Evolutionary conservation across 2,888 invertebrate genomes (phyloP).

Genomic region (Rugalucina vietnamica): DNA sequence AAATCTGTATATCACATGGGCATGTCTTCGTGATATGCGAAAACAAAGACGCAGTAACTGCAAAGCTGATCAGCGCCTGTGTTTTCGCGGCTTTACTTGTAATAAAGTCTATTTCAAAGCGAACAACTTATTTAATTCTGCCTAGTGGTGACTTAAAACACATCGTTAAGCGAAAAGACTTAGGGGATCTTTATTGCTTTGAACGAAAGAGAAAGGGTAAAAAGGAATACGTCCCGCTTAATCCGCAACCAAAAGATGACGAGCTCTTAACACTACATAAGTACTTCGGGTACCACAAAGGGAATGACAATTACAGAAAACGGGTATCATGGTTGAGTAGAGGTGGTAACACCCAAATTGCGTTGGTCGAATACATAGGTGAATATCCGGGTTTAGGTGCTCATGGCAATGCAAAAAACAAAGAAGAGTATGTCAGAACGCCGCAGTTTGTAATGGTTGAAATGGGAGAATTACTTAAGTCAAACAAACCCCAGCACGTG

Average conservation of each 20-base stretch:
- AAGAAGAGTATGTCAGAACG: conserved; percentile 10
- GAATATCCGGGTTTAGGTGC: conserved; percentile 25
- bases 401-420: not conserved
- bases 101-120: no score
- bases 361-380: conserved; percentile 29
- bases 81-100: no score
- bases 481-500: conserved; percentile 10
- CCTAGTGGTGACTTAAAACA: not conserved
- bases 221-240: conserved; percentile 3
- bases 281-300: not conserved
- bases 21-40: no score
- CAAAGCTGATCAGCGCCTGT: no score
- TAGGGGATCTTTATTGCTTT: not conserved
- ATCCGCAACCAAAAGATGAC: conserved; percentile 13
- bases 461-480: not conserved
- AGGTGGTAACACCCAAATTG: not conserved
- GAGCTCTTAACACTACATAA: conserved; percentile 12
- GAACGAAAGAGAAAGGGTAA: not conserved
- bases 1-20: no score
- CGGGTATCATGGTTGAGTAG: conserved; percentile 29
- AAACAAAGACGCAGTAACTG: no score
- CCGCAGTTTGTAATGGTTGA: conserved; percentile 19
- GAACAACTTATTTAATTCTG: not conserved
- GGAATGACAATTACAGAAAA: conserved; percentile 21
- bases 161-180: not conserved